phyloP scores from a whole-genome alignment of 2,113 vertebrate species.

The Rhynchomys soricoides region DNA sequence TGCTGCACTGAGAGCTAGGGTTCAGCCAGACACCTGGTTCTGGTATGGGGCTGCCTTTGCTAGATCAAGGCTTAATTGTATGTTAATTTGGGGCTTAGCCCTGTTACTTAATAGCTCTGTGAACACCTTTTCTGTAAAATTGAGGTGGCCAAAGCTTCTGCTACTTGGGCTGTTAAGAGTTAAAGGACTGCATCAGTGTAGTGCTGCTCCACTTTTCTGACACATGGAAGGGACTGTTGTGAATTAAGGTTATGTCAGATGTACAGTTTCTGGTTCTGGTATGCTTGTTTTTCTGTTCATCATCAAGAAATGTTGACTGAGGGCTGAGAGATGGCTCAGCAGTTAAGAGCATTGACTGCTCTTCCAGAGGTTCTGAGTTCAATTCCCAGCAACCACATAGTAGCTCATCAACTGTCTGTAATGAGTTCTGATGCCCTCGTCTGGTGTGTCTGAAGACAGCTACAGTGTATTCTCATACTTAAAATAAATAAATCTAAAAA shows the following conservation, averaged over 20 bases:
- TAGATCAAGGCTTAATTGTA: not conserved
- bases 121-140: slow-evolving; percentile 40
- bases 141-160: not conserved
- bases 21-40: not conserved
- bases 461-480: no score
- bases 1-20: not conserved
- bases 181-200: not conserved
- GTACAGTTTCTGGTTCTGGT: not conserved
- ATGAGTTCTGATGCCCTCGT: no score
- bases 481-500: no score
- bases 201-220: not conserved
- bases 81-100: not conserved
- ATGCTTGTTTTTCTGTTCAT: not conserved
- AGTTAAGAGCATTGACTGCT: no score
- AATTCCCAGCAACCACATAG: no score
- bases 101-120: not conserved
- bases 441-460: no score
- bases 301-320: not conserved
- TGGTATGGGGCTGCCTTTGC: not conserved
- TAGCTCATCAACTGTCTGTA: no score
- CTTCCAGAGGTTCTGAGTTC: no score
- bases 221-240: not conserved
- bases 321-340: no score
- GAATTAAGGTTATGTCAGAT: not conserved
- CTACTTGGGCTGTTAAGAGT: not conserved